Base-by-base conservation (phyloP, 2,888 invertebrate species). In the Oxycera nigricornis region DNA sequence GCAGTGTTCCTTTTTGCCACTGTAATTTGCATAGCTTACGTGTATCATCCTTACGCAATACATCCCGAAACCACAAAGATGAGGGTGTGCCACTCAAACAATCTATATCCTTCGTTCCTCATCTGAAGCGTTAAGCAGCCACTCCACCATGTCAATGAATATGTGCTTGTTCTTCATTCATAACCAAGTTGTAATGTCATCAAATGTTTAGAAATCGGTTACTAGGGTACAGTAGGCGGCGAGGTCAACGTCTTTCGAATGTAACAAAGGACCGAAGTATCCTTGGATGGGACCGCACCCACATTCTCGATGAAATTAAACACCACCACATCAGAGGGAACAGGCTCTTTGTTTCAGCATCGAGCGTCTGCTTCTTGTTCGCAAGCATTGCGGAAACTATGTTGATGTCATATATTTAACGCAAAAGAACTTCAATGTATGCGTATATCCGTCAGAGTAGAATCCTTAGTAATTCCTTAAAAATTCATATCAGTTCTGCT, bases 141-240 rank as follows among this genome's bases (percentile, higher is more conserved):
- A n/a, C n/a, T 65, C 14, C 41, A 11, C 24, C 4, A n/a, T 65
- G 20, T n/a, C 65, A 65, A 41, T 65, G 65, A 41, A 35, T 65
- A 17, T 24, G 41, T 65, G 65, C 55, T 65, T 65, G 65, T 41
- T 65, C 24, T 65, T 41, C 41, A 65, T 65, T 65, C 65, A 65
- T 41, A 24, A 24, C 65, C 55, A 30, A 70, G 9, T 55, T 31
- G 41, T 52, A 31, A n/a, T 22, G 70, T 52, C 70, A 70, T 70
- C 70, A 55, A 70, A 70, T 70, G 67, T 68, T 68, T 61, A 61
- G 61, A 31, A 61, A 65, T 65, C 65, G 65, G 65, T 41, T 41
- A 17, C 11, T 22, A 39, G 65, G 41, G 26, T 24, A 41, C 9
- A 65, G 41, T 3, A 30, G 20, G 41, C 26, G 14, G n/a, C 9